Evolutionary conservation across 2,888 invertebrate genomes (phyloP).

Genomic region (Chydorus sphaericus): DNA sequence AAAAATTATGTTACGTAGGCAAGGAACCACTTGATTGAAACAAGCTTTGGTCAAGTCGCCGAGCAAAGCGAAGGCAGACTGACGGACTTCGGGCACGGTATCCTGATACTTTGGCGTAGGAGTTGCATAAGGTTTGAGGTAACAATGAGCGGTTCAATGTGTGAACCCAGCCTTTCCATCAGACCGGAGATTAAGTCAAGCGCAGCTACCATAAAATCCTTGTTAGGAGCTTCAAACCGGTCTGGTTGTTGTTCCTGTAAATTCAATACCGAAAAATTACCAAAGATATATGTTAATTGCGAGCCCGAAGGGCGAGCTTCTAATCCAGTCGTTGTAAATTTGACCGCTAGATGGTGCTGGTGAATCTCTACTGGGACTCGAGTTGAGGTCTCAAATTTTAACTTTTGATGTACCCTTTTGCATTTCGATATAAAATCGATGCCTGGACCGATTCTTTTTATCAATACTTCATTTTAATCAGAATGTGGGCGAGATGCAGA

Average conservation of each 20-base stretch:
- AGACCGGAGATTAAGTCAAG: conserved; percentile 89
- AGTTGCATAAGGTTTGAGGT: conserved; percentile 92
- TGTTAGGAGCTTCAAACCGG: conserved; percentile 84
- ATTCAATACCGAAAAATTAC: conserved; percentile 1
- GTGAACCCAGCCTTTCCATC: conserved; percentile 88
- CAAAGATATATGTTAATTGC: no score
- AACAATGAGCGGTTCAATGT: conserved; percentile 82
- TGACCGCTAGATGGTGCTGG: no score
- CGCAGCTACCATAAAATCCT: conserved; percentile 98
- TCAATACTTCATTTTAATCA: no score
- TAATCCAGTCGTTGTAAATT: no score
- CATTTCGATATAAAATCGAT: no score
- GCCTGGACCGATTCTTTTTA: no score
- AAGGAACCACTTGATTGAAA: conserved; percentile 89
- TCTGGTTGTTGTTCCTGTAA: conserved; percentile 80
- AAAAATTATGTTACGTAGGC: conserved; percentile 51
- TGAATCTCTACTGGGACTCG: no score
- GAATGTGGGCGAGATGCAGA: no score
- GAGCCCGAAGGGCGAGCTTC: no score
- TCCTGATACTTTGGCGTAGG: conserved; percentile 95
- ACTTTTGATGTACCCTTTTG: no score
- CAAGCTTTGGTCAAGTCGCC: conserved; percentile 98
- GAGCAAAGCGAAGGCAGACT: conserved; percentile 92
- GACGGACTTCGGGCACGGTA: conserved; percentile 92
- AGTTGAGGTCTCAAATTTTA: no score